Evolutionary conservation across 2,113 vertebrate species (phyloP).

Genomic region (Chrysemys picta): DNA sequence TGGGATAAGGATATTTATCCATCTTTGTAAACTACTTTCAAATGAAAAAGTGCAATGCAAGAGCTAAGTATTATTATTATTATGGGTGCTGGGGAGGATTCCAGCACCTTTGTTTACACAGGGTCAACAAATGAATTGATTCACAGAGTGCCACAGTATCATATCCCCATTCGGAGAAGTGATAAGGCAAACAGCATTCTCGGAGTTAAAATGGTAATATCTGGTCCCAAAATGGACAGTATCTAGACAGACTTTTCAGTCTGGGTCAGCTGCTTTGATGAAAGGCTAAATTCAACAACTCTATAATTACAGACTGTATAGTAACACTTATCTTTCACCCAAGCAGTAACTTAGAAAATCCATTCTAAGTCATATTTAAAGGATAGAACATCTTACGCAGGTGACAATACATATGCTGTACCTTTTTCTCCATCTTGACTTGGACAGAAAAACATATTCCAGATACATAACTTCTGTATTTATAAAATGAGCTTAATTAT

Average conservation of each 20-base stretch:
- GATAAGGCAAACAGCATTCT: neutral
- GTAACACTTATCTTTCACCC: neutral
- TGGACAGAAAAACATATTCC: neutral
- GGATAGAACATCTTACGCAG: too few relatives aligned
- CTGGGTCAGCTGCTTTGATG: neutral
- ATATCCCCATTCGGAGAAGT: neutral
- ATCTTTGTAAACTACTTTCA: neutral
- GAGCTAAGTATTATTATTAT: neutral
- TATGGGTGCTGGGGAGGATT: neutral
- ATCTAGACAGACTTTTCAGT: neutral
- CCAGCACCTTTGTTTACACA: neutral
- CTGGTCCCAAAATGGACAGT: neutral
- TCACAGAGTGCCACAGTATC: neutral
- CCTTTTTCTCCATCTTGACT: too few relatives aligned
- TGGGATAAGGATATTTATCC: neutral
- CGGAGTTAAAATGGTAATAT: neutral
- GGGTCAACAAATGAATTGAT: neutral
- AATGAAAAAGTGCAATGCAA: neutral
- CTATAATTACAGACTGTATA: neutral
- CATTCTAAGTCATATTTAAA: neutral
- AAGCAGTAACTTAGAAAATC: neutral
- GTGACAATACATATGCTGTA: too few relatives aligned
- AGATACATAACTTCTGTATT: neutral
- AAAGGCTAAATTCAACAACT: neutral
- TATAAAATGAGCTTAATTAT: neutral